phyloP scores from a whole-genome alignment of 1,140 invertebrate species.

The Zaprionus gabonicus region DNA sequence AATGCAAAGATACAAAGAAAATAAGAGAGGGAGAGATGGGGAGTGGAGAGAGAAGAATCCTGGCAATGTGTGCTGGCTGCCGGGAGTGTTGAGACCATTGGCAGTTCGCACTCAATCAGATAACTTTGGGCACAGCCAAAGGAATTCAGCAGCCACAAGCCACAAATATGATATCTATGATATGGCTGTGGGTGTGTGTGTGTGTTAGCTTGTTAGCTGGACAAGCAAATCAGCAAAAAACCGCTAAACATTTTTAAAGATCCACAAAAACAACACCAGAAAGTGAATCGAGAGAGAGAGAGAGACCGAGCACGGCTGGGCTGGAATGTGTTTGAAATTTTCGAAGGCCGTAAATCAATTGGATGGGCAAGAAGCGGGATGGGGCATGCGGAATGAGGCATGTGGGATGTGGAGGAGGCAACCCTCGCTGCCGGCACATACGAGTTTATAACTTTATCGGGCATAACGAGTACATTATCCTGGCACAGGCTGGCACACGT shows the following conservation, averaged over 20 bases:
- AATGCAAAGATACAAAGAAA: constrained; percentile 4
- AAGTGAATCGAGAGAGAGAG: neutral
- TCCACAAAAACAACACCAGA: neutral
- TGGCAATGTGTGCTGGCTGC: constrained; percentile 39
- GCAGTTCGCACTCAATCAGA: constrained; percentile 83
- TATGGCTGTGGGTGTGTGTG: constrained; percentile 8
- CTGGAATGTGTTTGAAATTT: constrained; percentile 52
- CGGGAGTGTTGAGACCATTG: constrained; percentile 53
- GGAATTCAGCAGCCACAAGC: constrained; percentile 62
- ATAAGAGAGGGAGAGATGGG: neutral
- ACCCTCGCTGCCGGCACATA: constrained; percentile 54
- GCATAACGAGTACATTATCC: constrained; percentile 82
- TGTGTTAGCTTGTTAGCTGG: constrained; percentile 4
- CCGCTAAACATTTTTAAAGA: constrained; percentile 2
- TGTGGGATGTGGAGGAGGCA: constrained; percentile 2
- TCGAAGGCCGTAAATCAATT: constrained; percentile 76
- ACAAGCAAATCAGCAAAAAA: constrained; percentile 2
- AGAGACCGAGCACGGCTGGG: neutral
- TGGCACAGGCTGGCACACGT: constrained; percentile 76
- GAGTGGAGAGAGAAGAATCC: constrained; percentile 5
- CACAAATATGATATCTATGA: constrained; percentile 50
- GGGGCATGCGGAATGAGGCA: no score
- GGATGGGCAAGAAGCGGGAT: constrained; percentile 34
- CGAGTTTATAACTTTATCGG: constrained; percentile 81
- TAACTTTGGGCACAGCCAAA: constrained; percentile 65